Percentiles rank a stretch among this genome's conserved stretches.
These are phyloP conservation scores for Rynchops niger DNA, from an alignment of 2,113 vertebrate genomes.

Conservation along the genomic window DNA sequence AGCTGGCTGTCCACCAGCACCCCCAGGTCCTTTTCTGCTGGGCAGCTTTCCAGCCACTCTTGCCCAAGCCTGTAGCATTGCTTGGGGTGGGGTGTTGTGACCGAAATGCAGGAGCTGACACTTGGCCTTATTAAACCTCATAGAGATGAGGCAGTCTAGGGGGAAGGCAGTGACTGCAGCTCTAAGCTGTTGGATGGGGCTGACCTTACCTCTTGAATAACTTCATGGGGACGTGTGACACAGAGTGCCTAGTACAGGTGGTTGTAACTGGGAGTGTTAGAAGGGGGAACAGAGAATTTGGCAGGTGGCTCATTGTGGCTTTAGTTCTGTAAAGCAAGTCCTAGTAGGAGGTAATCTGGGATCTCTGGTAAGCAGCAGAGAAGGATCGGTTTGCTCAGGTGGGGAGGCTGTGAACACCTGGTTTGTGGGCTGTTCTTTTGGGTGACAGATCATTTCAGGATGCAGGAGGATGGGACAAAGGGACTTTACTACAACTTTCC, in stretches of 20 bases:
- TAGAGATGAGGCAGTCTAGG: neutral
- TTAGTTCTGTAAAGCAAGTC: neutral
- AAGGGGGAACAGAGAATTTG: neutral
- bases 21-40: no score
- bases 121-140: no score
- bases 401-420: neutral
- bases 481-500: neutral
- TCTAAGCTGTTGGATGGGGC: neutral
- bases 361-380: neutral
- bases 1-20: no score
- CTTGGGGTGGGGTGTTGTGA: no score
- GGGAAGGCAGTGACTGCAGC: neutral
- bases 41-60: no score
- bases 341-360: neutral
- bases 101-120: no score
- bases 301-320: neutral
- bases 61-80: no score
- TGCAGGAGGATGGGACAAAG: neutral
- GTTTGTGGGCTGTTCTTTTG: neutral
- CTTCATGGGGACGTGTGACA: neutral
- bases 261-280: neutral
- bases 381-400: neutral
- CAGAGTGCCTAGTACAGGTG: neutral
- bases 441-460: neutral
- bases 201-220: neutral